phyloP scores from a whole-genome alignment of 2,888 invertebrate species.

The Macropis europaea region DNA sequence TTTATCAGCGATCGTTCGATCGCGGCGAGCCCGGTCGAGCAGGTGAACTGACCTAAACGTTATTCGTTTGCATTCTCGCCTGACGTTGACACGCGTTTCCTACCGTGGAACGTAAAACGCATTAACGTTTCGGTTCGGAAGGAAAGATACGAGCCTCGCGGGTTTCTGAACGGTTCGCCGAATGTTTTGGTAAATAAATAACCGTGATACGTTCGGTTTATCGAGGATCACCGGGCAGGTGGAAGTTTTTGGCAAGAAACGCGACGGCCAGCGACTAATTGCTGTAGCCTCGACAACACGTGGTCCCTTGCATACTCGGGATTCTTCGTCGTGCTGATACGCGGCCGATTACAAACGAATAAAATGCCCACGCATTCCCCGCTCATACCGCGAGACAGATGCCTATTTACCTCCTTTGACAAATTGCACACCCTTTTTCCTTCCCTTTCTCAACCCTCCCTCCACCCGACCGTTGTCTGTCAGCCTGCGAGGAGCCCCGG shows the following conservation, averaged over 20 bases:
- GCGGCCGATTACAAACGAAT: slow-evolving; percentile 62
- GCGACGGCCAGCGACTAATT: slow-evolving; percentile 59
- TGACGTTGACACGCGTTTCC: too few relatives aligned
- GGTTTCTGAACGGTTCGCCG: not conserved
- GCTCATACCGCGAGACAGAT: slow-evolving; percentile 60
- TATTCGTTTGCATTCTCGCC: slow-evolving; percentile 30
- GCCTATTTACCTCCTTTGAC: slow-evolving; percentile 54
- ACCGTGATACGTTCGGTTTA: not conserved
- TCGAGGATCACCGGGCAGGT: slow-evolving; percentile 24
- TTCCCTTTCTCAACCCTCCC: not conserved
- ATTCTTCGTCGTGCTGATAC: slow-evolving; percentile 55
- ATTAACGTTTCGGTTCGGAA: too few relatives aligned
- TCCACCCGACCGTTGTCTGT: not conserved
- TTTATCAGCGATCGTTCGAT: slow-evolving; percentile 54
- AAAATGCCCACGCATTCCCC: slow-evolving; percentile 61
- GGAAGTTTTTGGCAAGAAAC: slow-evolving; percentile 14
- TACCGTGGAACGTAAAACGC: too few relatives aligned
- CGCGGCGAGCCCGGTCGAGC: slow-evolving; percentile 25
- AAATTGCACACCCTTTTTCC: slow-evolving; percentile 50
- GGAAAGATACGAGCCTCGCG: too few relatives aligned
- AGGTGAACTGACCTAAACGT: slow-evolving; percentile 46
- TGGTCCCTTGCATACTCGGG: slow-evolving; percentile 55
- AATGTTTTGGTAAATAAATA: not conserved
- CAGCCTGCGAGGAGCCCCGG: not conserved
- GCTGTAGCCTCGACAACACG: slow-evolving; percentile 51